Base-by-base conservation (phyloP, 2,888 invertebrate genomes). In the Ligdia adustata region DNA sequence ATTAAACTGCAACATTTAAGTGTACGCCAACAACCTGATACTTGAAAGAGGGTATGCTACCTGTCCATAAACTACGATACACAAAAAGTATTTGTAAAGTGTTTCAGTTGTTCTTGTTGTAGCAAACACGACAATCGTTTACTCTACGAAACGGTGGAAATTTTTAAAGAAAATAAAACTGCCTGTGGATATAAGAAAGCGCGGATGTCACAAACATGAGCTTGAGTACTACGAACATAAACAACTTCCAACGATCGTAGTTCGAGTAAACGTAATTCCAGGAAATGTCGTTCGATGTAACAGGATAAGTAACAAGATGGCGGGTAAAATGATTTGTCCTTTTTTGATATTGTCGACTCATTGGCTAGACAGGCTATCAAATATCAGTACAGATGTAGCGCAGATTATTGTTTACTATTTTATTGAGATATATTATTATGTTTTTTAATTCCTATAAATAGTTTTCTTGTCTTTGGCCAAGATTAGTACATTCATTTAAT, bases 161-260 rank as follows among this genome's bases (percentile, higher is more conserved):
- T 64, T 71, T 69, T 68, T 62, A 70, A 72, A 68, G 71, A 69
- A 77, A 78, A 75, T 70, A 74, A 72, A 69, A 57, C 58, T 59
- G 62, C 55, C 44, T 43, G 56, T 63, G 50, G 62, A 73, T 75
- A 72, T 75, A 71, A 70, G 60, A 69, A 64, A 72, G 56, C 32
- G 60, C 61, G 56, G 57, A 72, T 64, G 79, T 76, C 79, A 72
- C 57, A 44, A 63, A 55, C 75, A 75, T 49, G 58, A 37, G 20
- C 41, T 11, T 14, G 22, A 22, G 34, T 34, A 45, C 35, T 29
- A 12, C 15, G 45, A 35, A 31, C 33, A 26, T 24, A 29, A 60
- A 69, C 59, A 59, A 66, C 42, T 69, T 64, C 33, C 53, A 70
- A 60, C 4, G 11, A 26, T 52, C 46, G 44, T 38, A 7, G 28